Evolutionary conservation across 2,888 invertebrate genomes (phyloP).

Genomic region (Megastigmus dorsalis): DNA sequence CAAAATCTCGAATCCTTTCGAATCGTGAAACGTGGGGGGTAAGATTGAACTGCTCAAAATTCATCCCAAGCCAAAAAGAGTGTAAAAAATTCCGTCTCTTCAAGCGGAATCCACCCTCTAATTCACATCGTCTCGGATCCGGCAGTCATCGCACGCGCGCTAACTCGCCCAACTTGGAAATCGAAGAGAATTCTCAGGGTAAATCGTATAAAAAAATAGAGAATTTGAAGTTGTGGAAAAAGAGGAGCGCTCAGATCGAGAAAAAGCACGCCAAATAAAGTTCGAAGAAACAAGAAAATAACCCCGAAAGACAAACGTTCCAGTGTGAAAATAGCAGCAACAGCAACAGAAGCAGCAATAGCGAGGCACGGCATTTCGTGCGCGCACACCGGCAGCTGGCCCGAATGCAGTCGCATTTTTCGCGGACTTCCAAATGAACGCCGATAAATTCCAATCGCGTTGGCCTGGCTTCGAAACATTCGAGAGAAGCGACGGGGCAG

Average conservation of each 20-base stretch:
- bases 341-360: neutral
- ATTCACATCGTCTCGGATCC: neutral
- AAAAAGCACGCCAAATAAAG: neutral
- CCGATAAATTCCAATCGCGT: conserved; percentile 56
- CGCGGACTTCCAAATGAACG: conserved; percentile 52
- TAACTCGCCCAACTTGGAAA: too few species aligned
- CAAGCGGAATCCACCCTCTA: neutral
- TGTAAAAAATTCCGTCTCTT: neutral
- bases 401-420: conserved; percentile 47
- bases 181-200: too few species aligned
- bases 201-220: too few species aligned
- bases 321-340: conserved; percentile 4
- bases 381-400: conserved; percentile 12
- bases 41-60: too few species aligned
- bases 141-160: neutral
- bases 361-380: neutral
- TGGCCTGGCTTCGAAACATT: conserved; percentile 24
- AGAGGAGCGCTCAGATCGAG: neutral
- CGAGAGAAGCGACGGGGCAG: neutral
- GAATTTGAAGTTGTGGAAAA: too few species aligned
- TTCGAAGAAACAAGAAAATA: too few species aligned
- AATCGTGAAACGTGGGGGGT: too few species aligned
- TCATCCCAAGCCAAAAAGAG: neutral
- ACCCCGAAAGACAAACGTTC: conserved; percentile 30
- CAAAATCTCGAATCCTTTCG: too few species aligned